Conservation (phyloP, 2,113 vertebrate genomes). For the Jacana jacana region DNA sequence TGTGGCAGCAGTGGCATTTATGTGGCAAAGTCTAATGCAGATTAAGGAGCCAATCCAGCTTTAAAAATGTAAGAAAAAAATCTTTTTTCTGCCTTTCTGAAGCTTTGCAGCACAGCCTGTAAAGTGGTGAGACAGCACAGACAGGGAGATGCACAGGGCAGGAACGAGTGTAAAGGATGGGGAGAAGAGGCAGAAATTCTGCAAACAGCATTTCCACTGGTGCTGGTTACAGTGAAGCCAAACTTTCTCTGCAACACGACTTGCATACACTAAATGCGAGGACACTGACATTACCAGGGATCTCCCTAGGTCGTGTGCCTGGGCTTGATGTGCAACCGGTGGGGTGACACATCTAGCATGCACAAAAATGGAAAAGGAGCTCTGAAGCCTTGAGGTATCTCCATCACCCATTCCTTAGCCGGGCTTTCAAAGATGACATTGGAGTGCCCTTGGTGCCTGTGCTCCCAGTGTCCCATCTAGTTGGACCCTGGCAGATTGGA, state of each 20-base stretch:
- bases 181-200: not conserved
- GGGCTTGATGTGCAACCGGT: not conserved
- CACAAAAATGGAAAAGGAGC: not conserved
- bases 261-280: not conserved
- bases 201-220: not conserved
- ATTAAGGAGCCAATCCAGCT: not conserved
- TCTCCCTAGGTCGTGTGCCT: fast-evolving
- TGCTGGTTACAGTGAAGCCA: not conserved
- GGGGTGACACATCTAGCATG: not conserved
- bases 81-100: not conserved
- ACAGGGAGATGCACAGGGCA: fast-evolving
- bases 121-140: not conserved
- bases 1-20: not conserved
- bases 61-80: not conserved
- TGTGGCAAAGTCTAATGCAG: not conserved
- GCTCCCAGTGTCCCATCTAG: not conserved
- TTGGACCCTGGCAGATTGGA: not conserved
- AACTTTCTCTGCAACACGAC: not conserved
- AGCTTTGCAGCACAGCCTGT: not conserved
- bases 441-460: fast-evolving
- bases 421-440: not conserved
- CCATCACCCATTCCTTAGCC: not conserved
- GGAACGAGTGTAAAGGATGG: not conserved
- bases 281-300: not conserved
- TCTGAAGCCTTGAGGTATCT: not conserved